phyloP scores from a whole-genome alignment of 2,888 invertebrate species.

The Spodoptera littoralis region DNA sequence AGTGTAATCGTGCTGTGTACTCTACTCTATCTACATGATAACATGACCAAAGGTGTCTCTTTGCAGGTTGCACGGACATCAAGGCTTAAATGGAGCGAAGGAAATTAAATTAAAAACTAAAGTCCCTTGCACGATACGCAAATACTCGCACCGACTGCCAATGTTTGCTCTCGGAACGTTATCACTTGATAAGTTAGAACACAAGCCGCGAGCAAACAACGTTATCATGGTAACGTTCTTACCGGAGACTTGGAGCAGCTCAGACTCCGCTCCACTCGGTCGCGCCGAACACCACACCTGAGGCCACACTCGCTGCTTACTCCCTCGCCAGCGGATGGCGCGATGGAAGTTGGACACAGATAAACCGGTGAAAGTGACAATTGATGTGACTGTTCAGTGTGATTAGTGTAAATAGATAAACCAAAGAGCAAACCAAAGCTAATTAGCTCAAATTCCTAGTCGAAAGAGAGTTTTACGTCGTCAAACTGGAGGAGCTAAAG shows the following conservation, averaged over 20 bases:
- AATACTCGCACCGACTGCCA: constrained; percentile 83
- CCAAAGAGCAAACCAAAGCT: constrained; percentile 74
- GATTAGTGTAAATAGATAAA: constrained; percentile 55
- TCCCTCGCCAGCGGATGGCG: constrained; percentile 41
- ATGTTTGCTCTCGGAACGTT: constrained; percentile 85
- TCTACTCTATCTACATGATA: constrained; percentile 65
- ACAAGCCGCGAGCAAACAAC: constrained; percentile 85
- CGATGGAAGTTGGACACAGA: constrained; percentile 65
- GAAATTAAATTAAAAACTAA: constrained; percentile 76
- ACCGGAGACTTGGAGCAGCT: constrained; percentile 73
- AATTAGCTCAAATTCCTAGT: constrained; percentile 64
- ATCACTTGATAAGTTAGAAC: constrained; percentile 88
- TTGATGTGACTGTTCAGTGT: constrained; percentile 60
- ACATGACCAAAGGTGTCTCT: constrained; percentile 69
- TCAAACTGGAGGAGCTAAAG: constrained; percentile 87
- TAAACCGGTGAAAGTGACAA: constrained; percentile 62
- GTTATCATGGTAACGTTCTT: constrained; percentile 86
- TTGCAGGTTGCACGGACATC: constrained; percentile 78
- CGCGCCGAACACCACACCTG: constrained; percentile 72
- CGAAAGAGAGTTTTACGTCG: constrained; percentile 59
- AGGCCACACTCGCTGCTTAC: constrained; percentile 46
- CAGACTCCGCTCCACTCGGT: constrained; percentile 74
- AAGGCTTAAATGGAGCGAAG: constrained; percentile 69
- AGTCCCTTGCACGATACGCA: constrained; percentile 83
- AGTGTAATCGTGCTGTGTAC: constrained; percentile 53